A percentile compares a stretch with the other conserved stretches of the same genome.
Conservation (phyloP, 2,888 invertebrate species). For the Eudemis profundana region DNA sequence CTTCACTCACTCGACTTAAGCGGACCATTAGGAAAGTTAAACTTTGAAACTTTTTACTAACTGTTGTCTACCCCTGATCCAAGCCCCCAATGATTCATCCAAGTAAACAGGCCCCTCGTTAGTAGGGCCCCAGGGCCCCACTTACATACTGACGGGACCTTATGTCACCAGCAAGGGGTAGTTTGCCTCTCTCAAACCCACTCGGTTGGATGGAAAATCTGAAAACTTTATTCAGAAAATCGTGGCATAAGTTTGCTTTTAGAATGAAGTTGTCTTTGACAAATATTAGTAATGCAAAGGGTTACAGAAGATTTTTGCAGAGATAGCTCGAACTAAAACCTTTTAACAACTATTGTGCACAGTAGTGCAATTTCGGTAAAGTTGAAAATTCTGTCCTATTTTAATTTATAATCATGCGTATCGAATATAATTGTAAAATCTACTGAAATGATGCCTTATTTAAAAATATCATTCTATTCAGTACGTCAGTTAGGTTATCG, state of each 20-base stretch:
- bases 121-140: slow-evolving; percentile 13
- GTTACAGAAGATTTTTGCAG: no score
- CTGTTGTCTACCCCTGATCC: slow-evolving; percentile 9
- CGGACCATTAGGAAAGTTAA: not conserved
- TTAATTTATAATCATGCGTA: no score
- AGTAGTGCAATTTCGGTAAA: no score
- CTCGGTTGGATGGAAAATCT: not conserved
- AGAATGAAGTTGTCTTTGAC: not conserved
- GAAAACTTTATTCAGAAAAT: not conserved
- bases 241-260: not conserved
- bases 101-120: slow-evolving; percentile 28
- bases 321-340: no score
- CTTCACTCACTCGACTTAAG: not conserved
- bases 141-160: slow-evolving; percentile 12
- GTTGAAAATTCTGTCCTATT: no score
- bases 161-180: slow-evolving; percentile 11
- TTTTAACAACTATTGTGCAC: no score
- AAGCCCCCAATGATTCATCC: slow-evolving; percentile 14
- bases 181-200: not conserved
- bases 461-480: no score
- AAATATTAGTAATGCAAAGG: not conserved
- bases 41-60: not conserved
- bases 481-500: no score
- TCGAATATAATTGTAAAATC: no score
- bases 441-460: no score